Base-by-base conservation (phyloP, 2,888 invertebrate species). In the Clunio marinus region DNA sequence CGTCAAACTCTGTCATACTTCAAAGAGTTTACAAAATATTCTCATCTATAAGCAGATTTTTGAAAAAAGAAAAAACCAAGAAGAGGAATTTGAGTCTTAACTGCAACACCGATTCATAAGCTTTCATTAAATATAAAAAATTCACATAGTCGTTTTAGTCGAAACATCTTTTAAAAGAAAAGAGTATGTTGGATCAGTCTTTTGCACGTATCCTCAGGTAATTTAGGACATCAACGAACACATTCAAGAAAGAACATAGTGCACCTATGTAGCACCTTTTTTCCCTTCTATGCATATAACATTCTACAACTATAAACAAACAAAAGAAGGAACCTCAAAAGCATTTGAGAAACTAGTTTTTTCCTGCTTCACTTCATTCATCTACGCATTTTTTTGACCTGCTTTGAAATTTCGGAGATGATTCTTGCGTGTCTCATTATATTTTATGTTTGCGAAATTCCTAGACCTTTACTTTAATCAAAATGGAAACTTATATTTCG, bases 201-300 rank as follows among this genome's bases (percentile, higher is more conserved):
- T 51, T 51, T 51, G 51, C 51, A 51, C 20, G 22, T 51, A 51
- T 51, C 51, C 51, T 51, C 51, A 51, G 51, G 51, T 51, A 51
- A 51, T 51, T 51, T 51, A 22, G 51, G 51, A 51, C 51, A 51
- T 22, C 35, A 8, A 51, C 51, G n/a, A 17, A 51, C 51, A 22
- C 17, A 51, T 8, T 20, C 22, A 41, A 41, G 41, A 7, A 3
- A 7, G 41, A 3, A 15, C 51, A 51, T 51, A 41, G n/a, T 51
- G 51, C 51, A 51, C 35, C 51, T 22, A 51, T 22, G 51, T 51
- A 51, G 51, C 51, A 51, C 51, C 51, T 51, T 51, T 51, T 41
- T 51, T 22, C 5, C 7, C 51, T 32, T 32, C 35, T 8, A 32
- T 8, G 22, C 51, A 45, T 15, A 51, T 22, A 51, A 22, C 51